A percentile compares a stretch with the other conserved stretches of the same genome.
Conservation (phyloP, 1,140 invertebrate species). For the Formica exsecta region DNA sequence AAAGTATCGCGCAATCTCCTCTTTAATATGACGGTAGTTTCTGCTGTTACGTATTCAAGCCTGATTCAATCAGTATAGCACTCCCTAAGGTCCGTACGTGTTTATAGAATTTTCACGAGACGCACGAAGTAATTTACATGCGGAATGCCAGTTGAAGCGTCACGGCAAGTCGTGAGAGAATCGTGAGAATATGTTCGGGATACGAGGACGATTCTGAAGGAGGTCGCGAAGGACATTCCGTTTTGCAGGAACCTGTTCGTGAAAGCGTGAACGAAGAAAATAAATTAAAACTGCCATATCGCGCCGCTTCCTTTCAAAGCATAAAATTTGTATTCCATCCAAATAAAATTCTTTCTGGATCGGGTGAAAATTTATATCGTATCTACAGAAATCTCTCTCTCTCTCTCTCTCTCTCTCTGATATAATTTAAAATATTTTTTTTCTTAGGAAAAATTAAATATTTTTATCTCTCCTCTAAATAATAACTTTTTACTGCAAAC, state of each 20-base stretch:
- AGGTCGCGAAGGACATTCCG: constrained; percentile 30
- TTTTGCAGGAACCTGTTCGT: background rate
- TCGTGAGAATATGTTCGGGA: constrained; percentile 26
- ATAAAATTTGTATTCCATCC: constrained; percentile 71
- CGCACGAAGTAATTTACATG: constrained; percentile 66
- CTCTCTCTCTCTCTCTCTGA: too few relatives aligned
- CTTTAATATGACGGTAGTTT: background rate
- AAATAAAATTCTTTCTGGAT: constrained; percentile 38
- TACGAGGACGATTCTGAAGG: constrained; percentile 21
- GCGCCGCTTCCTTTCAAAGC: constrained; percentile 69
- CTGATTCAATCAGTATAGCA: constrained; percentile 52
- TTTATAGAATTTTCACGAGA: constrained; percentile 66
- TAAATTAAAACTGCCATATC: constrained; percentile 72
- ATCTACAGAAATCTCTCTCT: constrained; percentile 6
- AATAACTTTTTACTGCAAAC: constrained; percentile 8
- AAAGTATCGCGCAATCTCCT: constrained; percentile 7
- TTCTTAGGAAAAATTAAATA: constrained; percentile 43
- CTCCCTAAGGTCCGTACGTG: constrained; percentile 39
- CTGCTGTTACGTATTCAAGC: constrained; percentile 41
- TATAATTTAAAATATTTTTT: too few relatives aligned
- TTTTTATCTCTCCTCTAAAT: background rate
- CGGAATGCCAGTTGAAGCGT: constrained; percentile 53
- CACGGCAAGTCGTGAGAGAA: constrained; percentile 19
- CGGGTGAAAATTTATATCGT: constrained; percentile 31
- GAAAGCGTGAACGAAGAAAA: constrained; percentile 58